Conservation (phyloP, 30 jellyfish, hydroid and myxozoan species). For the Rhopilema esculentum region DNA sequence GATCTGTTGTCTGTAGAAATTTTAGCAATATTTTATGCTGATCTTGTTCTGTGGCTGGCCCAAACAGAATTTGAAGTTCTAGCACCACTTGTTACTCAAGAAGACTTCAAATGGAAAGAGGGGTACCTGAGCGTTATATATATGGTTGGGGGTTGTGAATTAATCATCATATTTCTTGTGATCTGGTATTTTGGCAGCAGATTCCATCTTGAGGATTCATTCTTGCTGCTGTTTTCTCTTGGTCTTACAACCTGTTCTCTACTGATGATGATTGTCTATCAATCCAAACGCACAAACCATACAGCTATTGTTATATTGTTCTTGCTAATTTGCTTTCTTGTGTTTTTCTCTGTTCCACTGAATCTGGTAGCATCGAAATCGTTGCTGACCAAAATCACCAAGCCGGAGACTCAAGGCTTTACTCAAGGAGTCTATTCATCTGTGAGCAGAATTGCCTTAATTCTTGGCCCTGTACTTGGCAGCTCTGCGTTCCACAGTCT, state of each 20-base stretch:
- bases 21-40: conserved; percentile 85
- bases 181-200: conserved; percentile 87
- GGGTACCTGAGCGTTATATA: conserved; percentile 77
- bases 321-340: conserved; percentile 70
- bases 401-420: conserved; percentile 90
- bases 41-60: conserved; percentile 90
- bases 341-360: conserved; percentile 92
- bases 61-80: conserved; percentile 98
- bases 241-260: conserved; percentile 83
- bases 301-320: conserved; percentile 73
- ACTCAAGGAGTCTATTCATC: conserved; percentile 97
- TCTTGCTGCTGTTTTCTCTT: conserved; percentile 75
- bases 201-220: conserved; percentile 69
- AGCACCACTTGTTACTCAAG: conserved; percentile 95
- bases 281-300: conserved; percentile 66
- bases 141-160: conserved; percentile 93
- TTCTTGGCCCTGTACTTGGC: conserved; percentile 92
- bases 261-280: conserved; percentile 78
- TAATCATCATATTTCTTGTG: conserved; percentile 72
- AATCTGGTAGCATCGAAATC: conserved; percentile 94
- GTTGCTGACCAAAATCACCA: conserved; percentile 88
- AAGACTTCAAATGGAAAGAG: conserved; percentile 94
- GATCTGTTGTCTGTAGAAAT: conserved; percentile 82
- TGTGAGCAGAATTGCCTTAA: conserved; percentile 87
- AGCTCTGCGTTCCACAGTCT: conserved; percentile 88